These are phyloP conservation scores for Hypocryptadius cinnamomeus DNA, from an alignment of 2,113 vertebrate genomes.

Conservation along the genomic window DNA sequence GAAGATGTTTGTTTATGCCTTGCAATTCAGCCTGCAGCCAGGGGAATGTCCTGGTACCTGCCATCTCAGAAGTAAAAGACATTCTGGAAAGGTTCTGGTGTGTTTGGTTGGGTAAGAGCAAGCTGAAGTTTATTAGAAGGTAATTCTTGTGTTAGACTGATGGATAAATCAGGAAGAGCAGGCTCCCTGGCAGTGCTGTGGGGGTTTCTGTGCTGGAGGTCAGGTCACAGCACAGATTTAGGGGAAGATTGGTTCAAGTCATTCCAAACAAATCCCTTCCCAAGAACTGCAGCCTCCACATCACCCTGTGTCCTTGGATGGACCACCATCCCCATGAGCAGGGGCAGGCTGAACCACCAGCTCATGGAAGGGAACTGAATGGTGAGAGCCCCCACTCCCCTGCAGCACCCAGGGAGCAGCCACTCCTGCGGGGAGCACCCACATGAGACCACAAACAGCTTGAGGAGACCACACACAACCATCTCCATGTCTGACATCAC, in stretches of 20 bases:
- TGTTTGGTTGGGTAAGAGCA: neutral
- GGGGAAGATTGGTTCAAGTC: neutral
- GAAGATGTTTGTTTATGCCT: neutral
- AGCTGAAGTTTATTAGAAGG: neutral
- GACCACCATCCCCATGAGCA: neutral
- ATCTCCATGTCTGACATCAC: accelerated
- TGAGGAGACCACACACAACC: neutral
- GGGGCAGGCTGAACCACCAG: neutral
- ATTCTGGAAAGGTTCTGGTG: neutral
- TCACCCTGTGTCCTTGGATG: neutral
- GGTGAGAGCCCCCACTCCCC: neutral
- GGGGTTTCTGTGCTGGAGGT: neutral
- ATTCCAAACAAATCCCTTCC: neutral
- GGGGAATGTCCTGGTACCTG: neutral
- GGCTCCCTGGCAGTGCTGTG: neutral
- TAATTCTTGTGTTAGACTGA: neutral
- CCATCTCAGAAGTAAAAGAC: neutral
- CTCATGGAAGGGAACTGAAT: neutral
- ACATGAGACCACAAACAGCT: neutral
- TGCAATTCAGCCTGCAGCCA: neutral
- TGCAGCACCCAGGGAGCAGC: neutral
- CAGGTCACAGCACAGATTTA: neutral
- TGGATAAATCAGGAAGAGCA: neutral
- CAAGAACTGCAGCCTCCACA: neutral
- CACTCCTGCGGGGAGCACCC: neutral